phyloP scores from a whole-genome alignment of 1,140 invertebrate species.

The Grapholita molesta region DNA sequence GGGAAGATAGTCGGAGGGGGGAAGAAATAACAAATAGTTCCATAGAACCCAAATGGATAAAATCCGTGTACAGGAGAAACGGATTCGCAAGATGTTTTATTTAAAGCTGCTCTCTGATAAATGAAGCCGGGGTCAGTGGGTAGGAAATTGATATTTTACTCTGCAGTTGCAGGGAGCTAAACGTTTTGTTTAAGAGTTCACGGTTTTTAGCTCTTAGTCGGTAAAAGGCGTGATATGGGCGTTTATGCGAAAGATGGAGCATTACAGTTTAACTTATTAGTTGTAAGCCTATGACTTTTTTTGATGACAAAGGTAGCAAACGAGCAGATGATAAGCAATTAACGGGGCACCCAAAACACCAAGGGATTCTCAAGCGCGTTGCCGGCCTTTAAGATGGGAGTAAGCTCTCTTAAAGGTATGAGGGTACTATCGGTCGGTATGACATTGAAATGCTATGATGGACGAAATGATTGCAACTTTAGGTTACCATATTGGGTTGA shows the following conservation, averaged over 20 bases:
- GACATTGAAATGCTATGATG: too few relatives aligned
- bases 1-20: constrained; percentile 32
- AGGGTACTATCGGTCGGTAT: too few relatives aligned
- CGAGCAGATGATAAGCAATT: too few relatives aligned
- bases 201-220: neutral
- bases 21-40: constrained; percentile 58
- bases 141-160: constrained; percentile 64
- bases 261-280: too few relatives aligned
- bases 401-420: too few relatives aligned
- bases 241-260: neutral
- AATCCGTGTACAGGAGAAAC: constrained; percentile 30
- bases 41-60: constrained; percentile 47
- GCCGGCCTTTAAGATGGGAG: too few relatives aligned
- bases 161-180: constrained; percentile 18
- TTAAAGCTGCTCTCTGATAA: constrained; percentile 40
- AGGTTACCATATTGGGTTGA: too few relatives aligned
- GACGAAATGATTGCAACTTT: too few relatives aligned
- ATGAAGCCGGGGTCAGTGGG: constrained; percentile 46
- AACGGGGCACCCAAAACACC: too few relatives aligned
- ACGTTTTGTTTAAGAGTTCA: constrained; percentile 4
- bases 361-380: too few relatives aligned
- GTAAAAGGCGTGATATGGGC: neutral
- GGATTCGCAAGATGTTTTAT: constrained; percentile 26
- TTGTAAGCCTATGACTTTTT: too few relatives aligned
- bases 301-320: too few relatives aligned